Evolutionary conservation across 2,797 vertebrate genomes (phyloP).

Genomic region (Perodicticus potto): DNA sequence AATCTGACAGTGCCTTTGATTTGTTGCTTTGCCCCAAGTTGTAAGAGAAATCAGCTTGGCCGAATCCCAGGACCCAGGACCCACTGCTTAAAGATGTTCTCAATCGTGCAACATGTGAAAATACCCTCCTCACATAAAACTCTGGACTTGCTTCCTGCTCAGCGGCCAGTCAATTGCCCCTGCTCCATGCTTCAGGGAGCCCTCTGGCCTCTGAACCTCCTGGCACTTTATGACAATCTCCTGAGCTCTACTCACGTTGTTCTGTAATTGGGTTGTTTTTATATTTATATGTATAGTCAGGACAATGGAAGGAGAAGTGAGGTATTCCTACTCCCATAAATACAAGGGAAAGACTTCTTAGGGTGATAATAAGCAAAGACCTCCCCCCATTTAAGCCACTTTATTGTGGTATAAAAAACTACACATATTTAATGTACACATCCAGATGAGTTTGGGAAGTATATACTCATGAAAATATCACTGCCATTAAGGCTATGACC

Average conservation of each 20-base stretch:
- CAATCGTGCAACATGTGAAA: neutral
- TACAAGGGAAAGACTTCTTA: neutral
- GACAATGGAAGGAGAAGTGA: neutral
- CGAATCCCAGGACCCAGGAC: conserved; percentile 58
- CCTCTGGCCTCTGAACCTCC: neutral
- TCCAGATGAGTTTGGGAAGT: neutral
- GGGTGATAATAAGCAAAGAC: neutral
- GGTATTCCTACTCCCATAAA: neutral
- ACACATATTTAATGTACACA: neutral
- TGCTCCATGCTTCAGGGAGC: neutral
- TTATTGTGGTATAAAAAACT: neutral
- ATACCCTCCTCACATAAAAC: neutral
- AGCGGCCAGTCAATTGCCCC: neutral
- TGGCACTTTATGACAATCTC: neutral
- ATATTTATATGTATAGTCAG: neutral
- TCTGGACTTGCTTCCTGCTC: neutral
- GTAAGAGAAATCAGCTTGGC: conserved; percentile 2
- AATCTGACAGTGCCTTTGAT: conserved; percentile 58
- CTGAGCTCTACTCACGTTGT: neutral
- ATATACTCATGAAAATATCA: neutral
- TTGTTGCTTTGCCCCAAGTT: conserved; percentile 56
- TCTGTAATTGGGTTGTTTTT: neutral
- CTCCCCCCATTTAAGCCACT: neutral
- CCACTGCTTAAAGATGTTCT: conserved; percentile 40
- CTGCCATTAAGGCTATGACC: neutral